Base-by-base conservation (phyloP, 1,140 invertebrate genomes). In the Drosophila grimshawi region DNA sequence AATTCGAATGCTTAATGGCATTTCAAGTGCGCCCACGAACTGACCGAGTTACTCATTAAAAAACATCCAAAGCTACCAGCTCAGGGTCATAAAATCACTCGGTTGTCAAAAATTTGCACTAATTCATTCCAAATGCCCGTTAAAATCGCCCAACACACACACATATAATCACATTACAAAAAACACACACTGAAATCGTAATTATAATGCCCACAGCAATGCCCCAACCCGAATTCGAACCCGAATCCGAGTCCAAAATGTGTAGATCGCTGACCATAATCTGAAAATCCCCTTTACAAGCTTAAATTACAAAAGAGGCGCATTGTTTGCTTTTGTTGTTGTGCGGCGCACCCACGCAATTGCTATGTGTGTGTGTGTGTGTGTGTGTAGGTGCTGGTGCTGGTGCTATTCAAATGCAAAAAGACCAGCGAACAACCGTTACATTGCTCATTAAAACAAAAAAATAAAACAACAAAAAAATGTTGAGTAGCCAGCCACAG, bases 81-180 rank as follows among this genome's bases (percentile, higher is more conserved):
- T 60, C 46, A 72, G 48, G 70, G 68, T 76, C 82, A 70, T 79
- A 86, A 88, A 88, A 88, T 75, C 76, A 86, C 46, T 86, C 68
- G 63, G 7, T 60, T 88, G 83, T 88, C 83, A 86, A 86, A 86
- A 80, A 88, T 86, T 86, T 63, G 83, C 83, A 86, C 80, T 74
- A 83, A 83, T 88, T 83, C 80, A 67, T 83, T 86, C 51, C 68
- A 72, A 75, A 78, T 71, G 63, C 77, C 83, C 66, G 83, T 88
- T 89, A 88, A 88, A 74, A 53, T 52, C 48, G 43, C 19, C 39
- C 55, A 33, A 60, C 57, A 62, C 30, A 46, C 39, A 53, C 7
- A 7, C 46, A 43, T 30, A 11, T 19, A 48, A 3, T 39, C 4
- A 67, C 29, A 59, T 59, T 51, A 51, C 30, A 51, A n/a, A 29